Percentiles rank a stretch among this genome's conserved stretches.
phyloP scores from a whole-genome alignment of 92 coral and sea anemone genomes.

The Palythoa heliodiscus region DNA sequence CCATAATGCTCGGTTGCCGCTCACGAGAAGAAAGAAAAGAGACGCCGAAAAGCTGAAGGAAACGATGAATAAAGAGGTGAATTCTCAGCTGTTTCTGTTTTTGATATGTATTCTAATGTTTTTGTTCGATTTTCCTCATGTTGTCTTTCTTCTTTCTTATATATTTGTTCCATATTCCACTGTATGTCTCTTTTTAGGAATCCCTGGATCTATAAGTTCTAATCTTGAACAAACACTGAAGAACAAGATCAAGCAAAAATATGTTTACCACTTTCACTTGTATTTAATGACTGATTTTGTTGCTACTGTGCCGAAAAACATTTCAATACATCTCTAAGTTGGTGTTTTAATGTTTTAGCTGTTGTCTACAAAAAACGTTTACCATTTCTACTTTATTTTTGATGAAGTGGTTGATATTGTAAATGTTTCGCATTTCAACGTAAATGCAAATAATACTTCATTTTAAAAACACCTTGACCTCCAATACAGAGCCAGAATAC shows the following conservation, averaged over 20 bases:
- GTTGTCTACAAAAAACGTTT: no score
- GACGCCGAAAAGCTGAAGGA: neutral
- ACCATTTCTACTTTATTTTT: no score
- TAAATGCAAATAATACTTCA: neutral
- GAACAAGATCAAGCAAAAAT: no score
- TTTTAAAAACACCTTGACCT: neutral
- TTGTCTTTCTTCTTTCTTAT: neutral
- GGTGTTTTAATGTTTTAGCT: no score
- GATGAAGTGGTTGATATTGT: no score
- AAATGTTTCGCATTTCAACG: no score
- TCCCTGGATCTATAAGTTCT: no score
- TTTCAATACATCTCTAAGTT: no score
- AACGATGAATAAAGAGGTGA: neutral
- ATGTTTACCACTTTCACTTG: no score
- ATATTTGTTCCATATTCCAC: neutral
- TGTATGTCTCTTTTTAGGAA: neutral
- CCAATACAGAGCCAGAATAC: constrained; percentile 56
- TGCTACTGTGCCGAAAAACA: no score
- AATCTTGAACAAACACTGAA: no score
- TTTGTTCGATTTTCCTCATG: neutral
- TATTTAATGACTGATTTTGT: no score
- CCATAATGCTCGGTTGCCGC: constrained; percentile 51
- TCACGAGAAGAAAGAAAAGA: constrained; percentile 28
- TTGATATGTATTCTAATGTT: neutral
- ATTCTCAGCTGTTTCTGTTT: neutral